Evolutionary conservation across 2,888 invertebrate species (phyloP).

Genomic region (Melipona beecheii): DNA sequence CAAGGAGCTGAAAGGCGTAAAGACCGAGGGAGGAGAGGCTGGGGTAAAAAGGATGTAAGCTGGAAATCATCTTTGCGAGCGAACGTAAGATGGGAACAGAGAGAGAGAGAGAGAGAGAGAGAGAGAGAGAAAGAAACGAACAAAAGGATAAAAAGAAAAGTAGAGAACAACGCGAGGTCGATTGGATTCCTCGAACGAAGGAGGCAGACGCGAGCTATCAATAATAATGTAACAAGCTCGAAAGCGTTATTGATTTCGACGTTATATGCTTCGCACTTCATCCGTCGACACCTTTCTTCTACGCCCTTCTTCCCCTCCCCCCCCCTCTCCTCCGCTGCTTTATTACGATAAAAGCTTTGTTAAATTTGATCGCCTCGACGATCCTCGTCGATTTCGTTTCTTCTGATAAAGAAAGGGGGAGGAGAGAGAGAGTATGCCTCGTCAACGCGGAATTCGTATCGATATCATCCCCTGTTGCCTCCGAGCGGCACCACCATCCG

Average conservation of each 20-base stretch:
- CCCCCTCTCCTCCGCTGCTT: background rate
- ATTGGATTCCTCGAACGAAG: conserved; percentile 17
- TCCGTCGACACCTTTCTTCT: background rate
- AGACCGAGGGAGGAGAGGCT: background rate
- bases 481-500: background rate
- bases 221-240: conserved; percentile 46
- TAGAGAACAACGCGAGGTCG: background rate
- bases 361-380: conserved; percentile 33
- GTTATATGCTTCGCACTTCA: conserved; percentile 24
- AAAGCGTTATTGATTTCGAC: conserved; percentile 37
- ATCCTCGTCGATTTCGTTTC: background rate
- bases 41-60: conserved; percentile 6
- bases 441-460: background rate
- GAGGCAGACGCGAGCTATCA: conserved; percentile 31
- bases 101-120: too few species aligned
- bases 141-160: background rate
- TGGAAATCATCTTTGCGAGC: conserved; percentile 29
- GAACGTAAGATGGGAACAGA: background rate
- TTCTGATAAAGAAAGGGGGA: background rate
- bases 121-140: too few species aligned
- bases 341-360: conserved; percentile 40
- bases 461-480: background rate
- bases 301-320: accelerated
- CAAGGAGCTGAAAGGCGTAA: conserved; percentile 14
- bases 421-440: background rate